A percentile compares a stretch with the other conserved stretches of the same genome.
Conservation (phyloP, 2,888 invertebrate genomes). For the Beris morrisii region DNA sequence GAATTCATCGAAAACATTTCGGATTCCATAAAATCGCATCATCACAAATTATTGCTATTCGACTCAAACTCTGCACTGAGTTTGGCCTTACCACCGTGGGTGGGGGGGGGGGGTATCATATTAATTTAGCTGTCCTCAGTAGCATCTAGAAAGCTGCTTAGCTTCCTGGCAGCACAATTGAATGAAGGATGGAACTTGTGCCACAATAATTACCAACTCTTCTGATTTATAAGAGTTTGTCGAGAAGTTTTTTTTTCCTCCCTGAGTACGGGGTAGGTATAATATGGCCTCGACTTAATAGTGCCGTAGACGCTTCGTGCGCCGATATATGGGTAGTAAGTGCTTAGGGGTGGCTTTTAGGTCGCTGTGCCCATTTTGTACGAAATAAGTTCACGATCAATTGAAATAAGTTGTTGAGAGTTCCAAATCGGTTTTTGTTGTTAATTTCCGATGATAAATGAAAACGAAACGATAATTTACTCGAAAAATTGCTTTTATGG, state of each 20-base stretch:
- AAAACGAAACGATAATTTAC: conserved; percentile 29
- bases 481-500: conserved; percentile 16
- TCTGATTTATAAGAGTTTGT: conserved; percentile 31
- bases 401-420: conserved; percentile 31
- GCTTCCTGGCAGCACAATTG: conserved; percentile 27
- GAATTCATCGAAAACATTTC: conserved; percentile 15
- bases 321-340: too few relatives aligned
- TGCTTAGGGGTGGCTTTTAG: too few relatives aligned
- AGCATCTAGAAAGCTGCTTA: conserved; percentile 11
- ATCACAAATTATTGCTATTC: neutral
- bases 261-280: too few relatives aligned
- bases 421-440: conserved; percentile 33
- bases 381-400: conserved; percentile 24
- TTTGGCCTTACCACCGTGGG: neutral
- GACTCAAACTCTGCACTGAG: conserved; percentile 7
- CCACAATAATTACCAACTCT: conserved; percentile 32
- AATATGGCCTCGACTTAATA: too few relatives aligned
- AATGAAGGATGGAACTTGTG: conserved; percentile 31
- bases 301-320: too few relatives aligned
- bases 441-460: conserved; percentile 31
- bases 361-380: conserved; percentile 8
- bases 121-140: conserved; percentile 27
- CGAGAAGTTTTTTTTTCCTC: conserved; percentile 10
- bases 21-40: conserved; percentile 20
- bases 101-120: conserved; percentile 7